Percentiles rank a stretch among this genome's conserved stretches.
phyloP scores from a whole-genome alignment of 2,888 invertebrate genomes.

The Archips crataeganus region DNA sequence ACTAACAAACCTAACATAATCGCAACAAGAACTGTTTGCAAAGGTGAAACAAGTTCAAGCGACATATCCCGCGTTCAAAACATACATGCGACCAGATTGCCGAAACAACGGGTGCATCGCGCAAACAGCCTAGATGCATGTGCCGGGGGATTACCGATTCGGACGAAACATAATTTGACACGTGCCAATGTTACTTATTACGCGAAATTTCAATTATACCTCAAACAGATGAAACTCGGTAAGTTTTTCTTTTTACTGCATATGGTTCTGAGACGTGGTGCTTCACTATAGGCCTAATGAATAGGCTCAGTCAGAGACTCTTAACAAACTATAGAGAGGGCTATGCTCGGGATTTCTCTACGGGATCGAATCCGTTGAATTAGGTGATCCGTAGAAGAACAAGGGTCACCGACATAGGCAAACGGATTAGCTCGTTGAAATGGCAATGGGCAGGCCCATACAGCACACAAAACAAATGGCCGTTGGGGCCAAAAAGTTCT shows the following conservation, averaged over 20 bases:
- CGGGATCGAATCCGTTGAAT: too few relatives aligned
- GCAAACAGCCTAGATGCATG: constrained; percentile 54
- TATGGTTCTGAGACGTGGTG: too few relatives aligned
- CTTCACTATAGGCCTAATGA: too few relatives aligned
- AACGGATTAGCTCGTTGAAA: too few relatives aligned
- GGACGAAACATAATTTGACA: constrained; percentile 72
- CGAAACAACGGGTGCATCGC: constrained; percentile 42
- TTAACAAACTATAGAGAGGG: too few relatives aligned
- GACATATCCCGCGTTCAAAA: neutral
- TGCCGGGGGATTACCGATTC: constrained; percentile 61
- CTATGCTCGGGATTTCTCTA: too few relatives aligned
- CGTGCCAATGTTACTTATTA: constrained; percentile 62
- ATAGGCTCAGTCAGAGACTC: too few relatives aligned
- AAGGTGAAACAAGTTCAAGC: neutral
- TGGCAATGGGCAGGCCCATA: too few relatives aligned
- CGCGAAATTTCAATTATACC: constrained; percentile 46
- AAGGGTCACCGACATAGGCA: too few relatives aligned
- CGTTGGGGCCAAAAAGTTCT: too few relatives aligned
- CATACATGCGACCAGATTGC: constrained; percentile 41
- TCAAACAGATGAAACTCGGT: neutral
- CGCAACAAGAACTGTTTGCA: neutral
- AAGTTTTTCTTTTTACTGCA: neutral
- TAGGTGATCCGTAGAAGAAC: too few relatives aligned
- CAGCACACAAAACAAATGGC: too few relatives aligned
- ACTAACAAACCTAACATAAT: neutral